Percentiles rank a stretch among this genome's conserved stretches.
Evolutionary conservation across 2,888 invertebrate species (phyloP).

Genomic region (Conchocele bisecta): DNA sequence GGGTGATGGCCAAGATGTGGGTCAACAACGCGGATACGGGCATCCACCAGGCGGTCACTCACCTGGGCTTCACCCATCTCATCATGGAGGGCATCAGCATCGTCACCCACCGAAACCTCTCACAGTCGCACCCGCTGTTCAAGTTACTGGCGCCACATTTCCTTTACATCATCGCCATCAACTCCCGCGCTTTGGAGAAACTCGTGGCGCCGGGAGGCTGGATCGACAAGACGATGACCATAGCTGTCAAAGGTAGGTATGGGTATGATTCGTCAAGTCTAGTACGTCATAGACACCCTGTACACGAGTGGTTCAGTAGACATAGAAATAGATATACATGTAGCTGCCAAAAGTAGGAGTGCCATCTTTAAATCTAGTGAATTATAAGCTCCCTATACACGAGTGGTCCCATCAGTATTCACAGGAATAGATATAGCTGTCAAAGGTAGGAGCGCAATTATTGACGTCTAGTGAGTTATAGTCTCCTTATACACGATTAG

Average conservation of each 20-base stretch:
- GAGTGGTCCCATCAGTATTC: no score
- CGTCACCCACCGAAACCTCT: constrained; percentile 82
- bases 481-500: no score
- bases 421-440: no score
- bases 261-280: no score
- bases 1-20: constrained; percentile 83
- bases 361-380: no score
- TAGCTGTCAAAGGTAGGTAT: constrained; percentile 26
- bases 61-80: constrained; percentile 83
- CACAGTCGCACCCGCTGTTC: constrained; percentile 84
- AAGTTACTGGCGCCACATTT: constrained; percentile 84
- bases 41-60: constrained; percentile 81
- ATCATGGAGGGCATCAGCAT: constrained; percentile 83
- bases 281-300: no score
- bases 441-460: no score
- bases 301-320: no score
- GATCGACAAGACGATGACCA: constrained; percentile 48
- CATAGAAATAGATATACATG: no score
- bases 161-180: constrained; percentile 83
- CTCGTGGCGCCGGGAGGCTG: constrained; percentile 36
- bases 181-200: constrained; percentile 78
- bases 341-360: no score
- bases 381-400: no score
- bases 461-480: no score
- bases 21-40: constrained; percentile 83